Evolutionary conservation across 2,797 vertebrate genomes (phyloP).

Genomic region (Rhodeus uyekii): DNA sequence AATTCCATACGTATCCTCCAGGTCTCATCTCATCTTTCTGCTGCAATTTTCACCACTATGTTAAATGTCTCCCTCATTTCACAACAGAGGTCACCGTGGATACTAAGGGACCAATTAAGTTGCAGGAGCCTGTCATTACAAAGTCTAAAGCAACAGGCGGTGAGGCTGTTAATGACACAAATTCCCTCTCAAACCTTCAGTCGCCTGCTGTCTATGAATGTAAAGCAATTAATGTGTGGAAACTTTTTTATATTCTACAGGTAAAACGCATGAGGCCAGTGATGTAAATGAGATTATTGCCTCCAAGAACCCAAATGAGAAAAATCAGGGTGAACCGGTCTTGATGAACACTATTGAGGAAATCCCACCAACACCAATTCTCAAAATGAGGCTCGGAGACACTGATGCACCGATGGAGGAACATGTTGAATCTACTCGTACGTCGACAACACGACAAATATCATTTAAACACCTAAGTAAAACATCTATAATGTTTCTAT

Average conservation of each 20-base stretch:
- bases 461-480: background rate
- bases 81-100: slow-evolving; percentile 43
- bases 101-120: slow-evolving; percentile 14
- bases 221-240: background rate
- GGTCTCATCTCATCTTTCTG: slow-evolving; percentile 34
- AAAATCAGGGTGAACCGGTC: slow-evolving; percentile 47
- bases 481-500: background rate
- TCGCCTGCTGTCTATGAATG: background rate
- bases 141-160: slow-evolving; percentile 41
- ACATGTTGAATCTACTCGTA: slow-evolving; percentile 59
- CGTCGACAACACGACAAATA: background rate
- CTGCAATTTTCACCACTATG: slow-evolving; percentile 54
- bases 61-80: slow-evolving; percentile 56
- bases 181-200: background rate
- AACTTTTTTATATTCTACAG: slow-evolving; percentile 29
- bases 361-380: slow-evolving; percentile 52
- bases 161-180: slow-evolving; percentile 25
- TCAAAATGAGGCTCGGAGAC: slow-evolving; percentile 56
- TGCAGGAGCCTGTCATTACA: slow-evolving; percentile 33
- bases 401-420: slow-evolving; percentile 62
- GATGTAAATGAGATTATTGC: slow-evolving; percentile 64
- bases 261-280: slow-evolving; percentile 54
- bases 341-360: slow-evolving; percentile 57
- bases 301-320: slow-evolving; percentile 57
- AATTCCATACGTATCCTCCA: slow-evolving; percentile 43